Evolutionary conservation across 30 jellyfish, hydroid and myxozoan species (phyloP), one percentile per base, ranked within the genome.

Genomic region (Cassiopea xamachana): DNA sequence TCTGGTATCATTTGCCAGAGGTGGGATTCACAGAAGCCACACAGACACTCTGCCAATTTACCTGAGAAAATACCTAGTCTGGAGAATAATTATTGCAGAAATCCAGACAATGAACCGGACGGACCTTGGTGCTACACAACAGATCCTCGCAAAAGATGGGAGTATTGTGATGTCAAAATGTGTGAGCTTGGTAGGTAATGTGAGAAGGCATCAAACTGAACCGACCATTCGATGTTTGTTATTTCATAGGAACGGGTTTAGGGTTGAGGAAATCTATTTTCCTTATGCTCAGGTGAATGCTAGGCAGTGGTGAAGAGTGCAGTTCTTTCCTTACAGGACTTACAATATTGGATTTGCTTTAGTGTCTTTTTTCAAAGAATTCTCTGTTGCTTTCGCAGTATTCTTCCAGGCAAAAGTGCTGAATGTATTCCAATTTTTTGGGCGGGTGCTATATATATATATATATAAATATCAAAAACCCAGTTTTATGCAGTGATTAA

Each of bases 41-140:
- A 88, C 50, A 58, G 48, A 58, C 95, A 88, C 86, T 0, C 43
- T 7, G 5, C 9, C 16, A 88, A 88, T 73, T 77, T 48, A 59
- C 95, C 95, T 46, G 87, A 88, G 80, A 76, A 62, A 13, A 16
- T 59, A 12, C 95, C 90, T 69, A 83, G 86, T 50, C 81, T 88
- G 90, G 95, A 47, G 19, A 55, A 88, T 77, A 88, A 88, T 80
- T 88, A 88, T 71, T 88, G 95, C 86, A 88, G 95, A 51, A 88
- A 88, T 55, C 95, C 95, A 84, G 95, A 88, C 95, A 72, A 48
- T 90, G 95, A 88, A 83, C 95, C 95, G 27, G 85, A 70, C 55
- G 95, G 95, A 19, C 95, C 95, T 68, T 88, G 95, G 95, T 88
- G 95, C 75, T 88, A 88, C 86, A 88, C 95, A 48, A 88, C 90